A percentile compares a stretch with the other conserved stretches of the same genome.
These are phyloP conservation scores for Seladonia tumulorum DNA, from an alignment of 2,888 invertebrate genomes.

Conservation along the genomic window DNA sequence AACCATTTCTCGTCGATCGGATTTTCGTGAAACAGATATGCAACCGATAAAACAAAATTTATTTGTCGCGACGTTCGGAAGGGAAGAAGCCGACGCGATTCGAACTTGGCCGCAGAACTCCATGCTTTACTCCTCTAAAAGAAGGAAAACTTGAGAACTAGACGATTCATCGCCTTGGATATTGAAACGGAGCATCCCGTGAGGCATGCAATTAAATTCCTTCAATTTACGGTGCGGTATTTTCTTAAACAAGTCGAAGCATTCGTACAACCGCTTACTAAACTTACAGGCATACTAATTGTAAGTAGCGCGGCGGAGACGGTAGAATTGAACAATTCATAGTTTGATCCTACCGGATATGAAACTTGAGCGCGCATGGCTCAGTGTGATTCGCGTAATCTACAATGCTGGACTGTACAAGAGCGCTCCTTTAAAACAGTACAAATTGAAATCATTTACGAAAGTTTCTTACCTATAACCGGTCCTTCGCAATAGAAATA, in stretches of 20 bases:
- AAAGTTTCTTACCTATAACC: neutral
- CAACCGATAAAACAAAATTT: neutral
- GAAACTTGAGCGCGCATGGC: neutral
- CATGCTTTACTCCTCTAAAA: constrained; percentile 59
- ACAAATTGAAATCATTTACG: neutral
- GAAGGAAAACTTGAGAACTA: constrained; percentile 60
- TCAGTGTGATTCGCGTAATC: neutral
- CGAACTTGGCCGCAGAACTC: constrained; percentile 55
- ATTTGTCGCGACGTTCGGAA: constrained; percentile 18
- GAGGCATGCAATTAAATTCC: constrained; percentile 68
- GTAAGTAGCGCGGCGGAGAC: constrained; percentile 44
- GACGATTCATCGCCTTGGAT: constrained; percentile 41
- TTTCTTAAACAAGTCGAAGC: constrained; percentile 72
- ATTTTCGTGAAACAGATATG: neutral
- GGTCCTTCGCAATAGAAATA: neutral
- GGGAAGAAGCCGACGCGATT: constrained; percentile 41
- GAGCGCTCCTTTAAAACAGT: neutral
- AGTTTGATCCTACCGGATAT: neutral
- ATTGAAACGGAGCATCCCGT: constrained; percentile 67
- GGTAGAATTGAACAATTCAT: constrained; percentile 12
- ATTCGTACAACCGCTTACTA: constrained; percentile 76
- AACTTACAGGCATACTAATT: constrained; percentile 69
- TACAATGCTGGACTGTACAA: neutral
- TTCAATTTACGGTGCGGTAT: constrained; percentile 73
- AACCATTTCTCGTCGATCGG: neutral